Evolutionary conservation across 2,797 vertebrate genomes (phyloP).

Genomic region (Gymnoscopelus braueri): DNA sequence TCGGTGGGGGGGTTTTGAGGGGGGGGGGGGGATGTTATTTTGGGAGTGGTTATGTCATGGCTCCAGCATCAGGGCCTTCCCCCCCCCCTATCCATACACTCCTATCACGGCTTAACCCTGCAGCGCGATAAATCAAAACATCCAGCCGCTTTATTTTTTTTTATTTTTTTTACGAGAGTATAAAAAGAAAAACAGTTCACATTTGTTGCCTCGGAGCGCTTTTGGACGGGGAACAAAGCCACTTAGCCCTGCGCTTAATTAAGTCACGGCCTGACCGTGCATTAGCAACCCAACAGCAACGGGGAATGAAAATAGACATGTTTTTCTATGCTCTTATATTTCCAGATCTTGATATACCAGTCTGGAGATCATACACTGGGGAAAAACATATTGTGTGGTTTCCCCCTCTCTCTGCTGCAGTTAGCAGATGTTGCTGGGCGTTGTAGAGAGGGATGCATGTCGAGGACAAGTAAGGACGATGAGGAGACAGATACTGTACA

Average conservation of each 20-base stretch:
- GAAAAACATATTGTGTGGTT: not conserved
- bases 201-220: constrained; percentile 25
- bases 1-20: constrained; percentile 21
- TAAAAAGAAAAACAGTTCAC: constrained; percentile 45
- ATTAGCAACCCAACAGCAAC: constrained; percentile 23
- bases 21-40: constrained; percentile 33
- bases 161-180: not conserved
- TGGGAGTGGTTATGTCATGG: constrained; percentile 37
- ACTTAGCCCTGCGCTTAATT: constrained; percentile 33
- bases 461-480: not conserved
- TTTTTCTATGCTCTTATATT: not conserved
- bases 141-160: constrained; percentile 1
- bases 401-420: not conserved
- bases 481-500: not conserved
- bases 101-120: constrained; percentile 30
- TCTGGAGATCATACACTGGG: not conserved
- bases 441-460: not conserved
- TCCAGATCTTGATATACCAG: not conserved
- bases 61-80: not conserved
- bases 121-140: constrained; percentile 35
- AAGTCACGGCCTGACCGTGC: constrained; percentile 17
- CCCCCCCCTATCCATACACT: constrained; percentile 20
- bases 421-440: not conserved
- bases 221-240: constrained; percentile 34
- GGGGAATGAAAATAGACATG: constrained; percentile 14